These are phyloP conservation scores for Dolichallabes microphthalmus DNA, from an alignment of 2,113 vertebrate species.

Conservation along the genomic window DNA sequence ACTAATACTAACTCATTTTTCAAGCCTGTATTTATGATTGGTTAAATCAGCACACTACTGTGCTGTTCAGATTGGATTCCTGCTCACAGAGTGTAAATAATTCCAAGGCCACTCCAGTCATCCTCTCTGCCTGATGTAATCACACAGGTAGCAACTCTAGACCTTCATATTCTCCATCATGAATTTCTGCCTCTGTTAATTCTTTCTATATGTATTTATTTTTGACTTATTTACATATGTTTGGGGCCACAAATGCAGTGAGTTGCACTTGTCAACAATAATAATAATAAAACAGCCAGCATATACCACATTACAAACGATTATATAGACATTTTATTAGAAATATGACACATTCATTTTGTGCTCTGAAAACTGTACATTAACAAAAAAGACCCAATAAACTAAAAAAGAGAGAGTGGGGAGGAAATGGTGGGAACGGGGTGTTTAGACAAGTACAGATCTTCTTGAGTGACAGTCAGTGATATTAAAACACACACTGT, in stretches of 20 bases:
- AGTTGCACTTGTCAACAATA: not conserved
- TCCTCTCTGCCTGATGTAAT: conserved; percentile 14
- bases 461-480: conserved; percentile 67
- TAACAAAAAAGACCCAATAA: conserved; percentile 74
- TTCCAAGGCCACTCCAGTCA: conserved; percentile 38
- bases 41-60: conserved; percentile 42
- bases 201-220: no score
- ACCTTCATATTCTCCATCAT: not conserved
- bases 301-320: conserved; percentile 48
- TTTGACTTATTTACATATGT: not conserved
- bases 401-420: conserved; percentile 63
- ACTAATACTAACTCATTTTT: conserved; percentile 51
- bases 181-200: not conserved
- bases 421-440: conserved; percentile 42
- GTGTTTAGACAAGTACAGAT: conserved; percentile 59
- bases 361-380: conserved; percentile 96
- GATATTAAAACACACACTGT: conserved; percentile 84
- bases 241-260: not conserved
- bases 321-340: conserved; percentile 87
- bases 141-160: not conserved
- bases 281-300: not conserved
- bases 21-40: conserved; percentile 42
- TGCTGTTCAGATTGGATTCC: conserved; percentile 51
- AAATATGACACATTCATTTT: conserved; percentile 95
- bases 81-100: conserved; percentile 42